Evolutionary conservation across 2,888 invertebrate genomes (phyloP).

Genomic region (Stenichneumon culpator): DNA sequence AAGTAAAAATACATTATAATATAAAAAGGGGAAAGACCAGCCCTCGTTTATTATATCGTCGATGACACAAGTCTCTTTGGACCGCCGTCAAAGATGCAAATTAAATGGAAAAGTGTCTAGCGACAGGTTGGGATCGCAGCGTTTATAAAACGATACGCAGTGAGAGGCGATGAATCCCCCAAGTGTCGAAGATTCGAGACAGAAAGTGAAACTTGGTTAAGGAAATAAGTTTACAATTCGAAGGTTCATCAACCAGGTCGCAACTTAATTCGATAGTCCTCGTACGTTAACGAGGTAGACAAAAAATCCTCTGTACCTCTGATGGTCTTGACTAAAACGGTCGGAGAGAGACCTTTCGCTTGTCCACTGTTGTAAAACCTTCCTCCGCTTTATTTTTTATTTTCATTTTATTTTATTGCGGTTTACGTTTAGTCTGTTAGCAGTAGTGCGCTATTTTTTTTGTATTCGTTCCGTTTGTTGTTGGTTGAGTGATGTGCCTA

Average conservation of each 20-base stretch:
- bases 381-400: too few relatives aligned
- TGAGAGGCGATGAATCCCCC: conserved; percentile 16
- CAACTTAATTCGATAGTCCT: background rate
- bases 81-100: conserved; percentile 39
- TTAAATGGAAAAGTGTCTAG: conserved; percentile 47
- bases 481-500: conserved; percentile 33
- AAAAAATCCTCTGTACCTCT: background rate
- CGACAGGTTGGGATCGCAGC: conserved; percentile 37
- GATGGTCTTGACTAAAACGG: conserved; percentile 26
- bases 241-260: background rate
- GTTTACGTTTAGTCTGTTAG: too few relatives aligned
- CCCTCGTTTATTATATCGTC: conserved; percentile 37
- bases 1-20: too few relatives aligned
- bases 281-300: background rate
- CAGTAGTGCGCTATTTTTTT: too few relatives aligned
- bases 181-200: background rate
- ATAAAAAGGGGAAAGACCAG: background rate
- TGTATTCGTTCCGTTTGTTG: conserved; percentile 23
- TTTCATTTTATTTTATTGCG: too few relatives aligned
- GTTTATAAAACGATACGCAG: background rate
- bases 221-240: background rate
- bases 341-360: conserved; percentile 57
- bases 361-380: conserved; percentile 69
- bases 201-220: background rate
- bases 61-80: conserved; percentile 48